Evolutionary conservation across 2,888 invertebrate genomes (phyloP).

Genomic region (Anthophora plumipes): DNA sequence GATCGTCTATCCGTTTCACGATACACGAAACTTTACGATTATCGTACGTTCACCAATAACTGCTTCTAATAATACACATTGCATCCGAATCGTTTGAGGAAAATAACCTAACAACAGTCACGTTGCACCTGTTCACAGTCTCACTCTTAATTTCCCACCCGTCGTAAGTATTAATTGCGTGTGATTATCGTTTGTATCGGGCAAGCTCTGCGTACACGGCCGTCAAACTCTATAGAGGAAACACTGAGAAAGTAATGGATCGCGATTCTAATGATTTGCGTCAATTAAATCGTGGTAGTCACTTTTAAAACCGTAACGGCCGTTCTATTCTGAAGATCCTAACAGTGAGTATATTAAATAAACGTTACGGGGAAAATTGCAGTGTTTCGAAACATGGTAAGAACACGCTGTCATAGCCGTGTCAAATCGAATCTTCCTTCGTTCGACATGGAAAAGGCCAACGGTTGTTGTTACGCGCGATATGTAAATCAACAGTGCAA

Average conservation of each 20-base stretch:
- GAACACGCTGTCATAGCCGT: constrained; percentile 14
- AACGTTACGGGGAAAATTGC: constrained; percentile 22
- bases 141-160: constrained; percentile 32
- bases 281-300: constrained; percentile 41
- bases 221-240: neutral
- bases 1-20: neutral
- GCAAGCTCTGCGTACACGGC: neutral
- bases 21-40: constrained; percentile 28
- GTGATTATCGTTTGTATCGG: constrained; percentile 42
- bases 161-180: constrained; percentile 28
- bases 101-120: neutral
- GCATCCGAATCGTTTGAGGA: neutral
- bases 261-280: constrained; percentile 47
- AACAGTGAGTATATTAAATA: constrained; percentile 15
- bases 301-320: constrained; percentile 12
- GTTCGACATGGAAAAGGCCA: neutral
- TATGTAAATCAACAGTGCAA: constrained; percentile 5
- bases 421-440: constrained; percentile 24
- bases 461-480: constrained; percentile 1
- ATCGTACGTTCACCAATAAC: constrained; percentile 43
- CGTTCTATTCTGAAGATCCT: constrained; percentile 13
- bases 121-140: constrained; percentile 20
- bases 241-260: constrained; percentile 7
- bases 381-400: neutral
- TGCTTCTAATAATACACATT: constrained; percentile 44